These are phyloP conservation scores for Smittia sp. DNA, from an alignment of 2,888 invertebrate species.

Conservation along the genomic window DNA sequence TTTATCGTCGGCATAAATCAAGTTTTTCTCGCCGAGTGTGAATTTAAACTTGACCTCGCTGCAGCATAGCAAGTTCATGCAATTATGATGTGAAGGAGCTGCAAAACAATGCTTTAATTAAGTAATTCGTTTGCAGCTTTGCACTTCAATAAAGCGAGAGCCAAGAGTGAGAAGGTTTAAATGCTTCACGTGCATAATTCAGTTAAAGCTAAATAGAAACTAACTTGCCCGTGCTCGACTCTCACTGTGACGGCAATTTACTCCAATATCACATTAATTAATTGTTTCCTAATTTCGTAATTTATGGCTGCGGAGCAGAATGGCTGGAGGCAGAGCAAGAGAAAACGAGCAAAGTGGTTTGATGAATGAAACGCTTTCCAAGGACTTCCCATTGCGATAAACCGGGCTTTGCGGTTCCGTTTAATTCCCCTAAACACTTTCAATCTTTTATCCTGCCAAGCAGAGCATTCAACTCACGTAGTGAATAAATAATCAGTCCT, in stretches of 20 bases:
- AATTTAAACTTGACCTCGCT: background rate
- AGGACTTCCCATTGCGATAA: background rate
- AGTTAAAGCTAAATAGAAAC: background rate
- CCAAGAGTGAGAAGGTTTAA: background rate
- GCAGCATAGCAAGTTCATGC: background rate
- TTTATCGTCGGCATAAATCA: no score
- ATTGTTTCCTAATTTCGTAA: constrained; percentile 37
- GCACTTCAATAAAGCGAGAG: constrained; percentile 8
- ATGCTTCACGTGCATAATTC: background rate
- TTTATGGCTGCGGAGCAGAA: constrained; percentile 10
- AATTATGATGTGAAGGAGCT: background rate
- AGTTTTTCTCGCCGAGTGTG: no score
- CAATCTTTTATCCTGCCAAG: background rate
- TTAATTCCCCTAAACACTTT: background rate
- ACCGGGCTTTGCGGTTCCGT: background rate
- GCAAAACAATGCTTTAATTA: background rate
- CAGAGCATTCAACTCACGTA: background rate
- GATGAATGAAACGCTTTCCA: background rate
- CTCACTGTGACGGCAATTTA: constrained; percentile 33
- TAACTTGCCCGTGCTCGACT: constrained; percentile 3
- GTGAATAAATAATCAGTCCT: background rate
- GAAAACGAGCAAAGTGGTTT: background rate
- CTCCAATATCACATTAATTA: constrained; percentile 38
- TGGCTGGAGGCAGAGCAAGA: background rate
- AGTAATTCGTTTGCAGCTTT: constrained; percentile 29